Base-by-base conservation (phyloP, 2,888 invertebrate species). In the Drosophila nr. perissopoda region DNA sequence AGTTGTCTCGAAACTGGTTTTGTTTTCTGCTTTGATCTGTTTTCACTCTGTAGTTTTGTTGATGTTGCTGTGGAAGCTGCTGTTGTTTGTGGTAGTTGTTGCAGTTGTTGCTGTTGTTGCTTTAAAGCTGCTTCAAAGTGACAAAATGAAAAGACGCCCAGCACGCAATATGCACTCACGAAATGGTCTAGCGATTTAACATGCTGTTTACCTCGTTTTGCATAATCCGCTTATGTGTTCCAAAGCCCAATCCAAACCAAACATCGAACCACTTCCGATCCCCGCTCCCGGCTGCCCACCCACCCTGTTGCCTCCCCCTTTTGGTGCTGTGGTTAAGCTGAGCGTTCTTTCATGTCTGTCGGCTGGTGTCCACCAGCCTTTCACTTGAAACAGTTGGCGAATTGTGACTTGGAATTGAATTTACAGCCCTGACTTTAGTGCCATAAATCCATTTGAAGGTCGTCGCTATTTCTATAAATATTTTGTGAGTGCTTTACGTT, bases 381-480 rank as follows among this genome's bases (percentile, higher is more conserved):
- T 85, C 83, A 86, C 86, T 79, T 48, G 21, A 54, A 60, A 52
- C 69, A 58, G 42, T 49, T 66, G 53, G 45, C 62, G 48, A 76
- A 62, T 72, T 57, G 45, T 59, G 51, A 76, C 60, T 69, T 56
- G 51, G 13, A 38, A 8, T 56, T 31, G 59, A 62, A 56, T 40
- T 51, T 48, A 34, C 61, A 58, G 63, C 58, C 69, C 16, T 42
- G 34, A 21, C 54, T 52, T 29, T 36, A 52, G 34, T 64, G 79
- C 71, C 65, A 85, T 82, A 74, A 85, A 87, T 87, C 70, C 72
- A 53, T 25, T 67, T 51, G 73, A 84, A 76, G 84, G 84, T 70
- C 88, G 69, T 21, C 16, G 52, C 36, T 48, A 61, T 70, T 67
- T 66, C 66, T 57, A 49, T 42, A 21, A 58, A 56, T n/a, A 16